Conservation (phyloP, 2,113 vertebrate species). For the Thamnophis sirtalis region DNA sequence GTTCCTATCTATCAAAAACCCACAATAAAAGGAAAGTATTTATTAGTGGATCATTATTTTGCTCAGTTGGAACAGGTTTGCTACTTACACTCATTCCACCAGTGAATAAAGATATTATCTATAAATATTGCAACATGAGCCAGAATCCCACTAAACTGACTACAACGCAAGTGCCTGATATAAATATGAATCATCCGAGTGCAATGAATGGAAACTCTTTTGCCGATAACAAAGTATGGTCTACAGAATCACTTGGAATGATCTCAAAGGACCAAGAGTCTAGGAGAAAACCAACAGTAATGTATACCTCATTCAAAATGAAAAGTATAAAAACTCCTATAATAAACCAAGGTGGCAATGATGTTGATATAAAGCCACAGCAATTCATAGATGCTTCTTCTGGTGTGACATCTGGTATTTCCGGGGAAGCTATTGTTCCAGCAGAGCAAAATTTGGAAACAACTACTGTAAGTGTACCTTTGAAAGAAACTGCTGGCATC, state of each 20-base stretch:
- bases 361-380: neutral
- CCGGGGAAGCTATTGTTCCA: neutral
- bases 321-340: neutral
- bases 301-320: neutral
- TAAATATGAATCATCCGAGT: accelerated
- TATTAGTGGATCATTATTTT: slow-evolving; percentile 65
- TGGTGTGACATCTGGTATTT: neutral
- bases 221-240: accelerated
- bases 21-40: slow-evolving; percentile 71
- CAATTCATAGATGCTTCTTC: neutral
- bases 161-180: neutral
- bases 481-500: neutral
- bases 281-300: accelerated
- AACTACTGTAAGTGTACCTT: accelerated
- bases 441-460: neutral
- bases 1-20: slow-evolving; percentile 68
- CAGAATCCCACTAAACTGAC: neutral
- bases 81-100: slow-evolving; percentile 73
- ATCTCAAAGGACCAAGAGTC: accelerated
- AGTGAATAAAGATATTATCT: neutral
- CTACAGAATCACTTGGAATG: accelerated
- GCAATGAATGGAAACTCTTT: accelerated
- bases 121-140: slow-evolving; percentile 61
- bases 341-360: neutral
- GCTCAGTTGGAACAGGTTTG: slow-evolving; percentile 68